phyloP scores from a whole-genome alignment of 2,113 vertebrate genomes.

The Labeo catla region DNA sequence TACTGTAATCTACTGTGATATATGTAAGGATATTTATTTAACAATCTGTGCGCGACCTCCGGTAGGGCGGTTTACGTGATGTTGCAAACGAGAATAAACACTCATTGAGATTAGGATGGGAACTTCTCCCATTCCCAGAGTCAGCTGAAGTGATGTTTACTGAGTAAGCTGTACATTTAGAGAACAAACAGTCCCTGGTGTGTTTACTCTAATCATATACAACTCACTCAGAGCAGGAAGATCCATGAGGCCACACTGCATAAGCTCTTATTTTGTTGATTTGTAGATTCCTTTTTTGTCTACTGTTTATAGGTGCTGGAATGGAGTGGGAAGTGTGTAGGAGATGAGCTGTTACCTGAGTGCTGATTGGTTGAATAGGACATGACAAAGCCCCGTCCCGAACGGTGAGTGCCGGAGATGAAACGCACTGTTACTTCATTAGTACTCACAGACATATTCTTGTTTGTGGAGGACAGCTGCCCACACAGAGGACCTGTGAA shows the following conservation, averaged over 20 bases:
- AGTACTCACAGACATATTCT: constrained; percentile 73
- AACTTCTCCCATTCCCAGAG: constrained; percentile 18
- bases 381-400: constrained; percentile 84
- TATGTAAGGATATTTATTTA: constrained; percentile 33
- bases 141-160: constrained; percentile 28
- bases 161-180: background rate
- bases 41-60: background rate
- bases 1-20: background rate
- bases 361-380: constrained; percentile 82
- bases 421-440: constrained; percentile 78
- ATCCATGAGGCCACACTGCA: background rate
- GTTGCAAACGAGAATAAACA: constrained; percentile 32
- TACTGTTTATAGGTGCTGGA: background rate
- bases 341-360: constrained; percentile 72
- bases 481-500: constrained; percentile 83
- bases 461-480: constrained; percentile 61
- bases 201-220: constrained; percentile 23
- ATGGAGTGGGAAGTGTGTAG: background rate
- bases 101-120: constrained; percentile 22
- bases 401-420: constrained; percentile 79
- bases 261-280: constrained; percentile 9
- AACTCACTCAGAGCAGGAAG: background rate
- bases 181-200: constrained; percentile 3
- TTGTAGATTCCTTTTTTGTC: background rate
- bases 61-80: background rate